Evolutionary conservation across 2,797 vertebrate genomes (phyloP).

Genomic region (Tenualosa ilisha): DNA sequence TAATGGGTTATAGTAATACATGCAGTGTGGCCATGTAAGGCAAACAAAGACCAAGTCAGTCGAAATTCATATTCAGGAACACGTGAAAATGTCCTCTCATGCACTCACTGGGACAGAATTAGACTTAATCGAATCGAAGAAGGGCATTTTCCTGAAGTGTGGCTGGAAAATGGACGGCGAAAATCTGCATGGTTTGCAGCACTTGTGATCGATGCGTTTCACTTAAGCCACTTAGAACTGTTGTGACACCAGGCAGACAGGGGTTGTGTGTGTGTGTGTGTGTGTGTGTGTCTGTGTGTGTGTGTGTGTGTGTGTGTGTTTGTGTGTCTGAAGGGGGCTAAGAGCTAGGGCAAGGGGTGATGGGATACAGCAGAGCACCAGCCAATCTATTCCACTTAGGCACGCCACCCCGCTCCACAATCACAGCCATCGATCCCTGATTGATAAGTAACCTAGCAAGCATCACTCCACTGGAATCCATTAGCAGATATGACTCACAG

Average conservation of each 20-base stretch:
- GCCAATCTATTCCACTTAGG: constrained; percentile 64
- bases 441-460: constrained; percentile 57
- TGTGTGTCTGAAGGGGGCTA: constrained; percentile 42
- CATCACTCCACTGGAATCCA: constrained; percentile 42
- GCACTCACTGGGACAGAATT: neutral
- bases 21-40: neutral
- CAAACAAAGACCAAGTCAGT: neutral
- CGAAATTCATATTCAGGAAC: neutral
- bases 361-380: constrained; percentile 61
- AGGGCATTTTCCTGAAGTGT: constrained; percentile 8
- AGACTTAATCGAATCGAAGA: neutral
- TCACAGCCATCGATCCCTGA: constrained; percentile 63
- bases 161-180: constrained; percentile 33
- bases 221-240: constrained; percentile 67
- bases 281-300: neutral
- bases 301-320: neutral
- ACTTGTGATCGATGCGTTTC: constrained; percentile 70
- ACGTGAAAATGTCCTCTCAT: neutral
- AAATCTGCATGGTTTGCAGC: constrained; percentile 54
- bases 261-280: neutral
- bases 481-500: constrained; percentile 30
- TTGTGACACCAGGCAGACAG: constrained; percentile 62
- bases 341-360: constrained; percentile 58
- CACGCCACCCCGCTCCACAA: constrained; percentile 54
- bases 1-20: neutral